Base-by-base conservation (phyloP, 1,140 invertebrate species). In the Drosophila carrolli region DNA sequence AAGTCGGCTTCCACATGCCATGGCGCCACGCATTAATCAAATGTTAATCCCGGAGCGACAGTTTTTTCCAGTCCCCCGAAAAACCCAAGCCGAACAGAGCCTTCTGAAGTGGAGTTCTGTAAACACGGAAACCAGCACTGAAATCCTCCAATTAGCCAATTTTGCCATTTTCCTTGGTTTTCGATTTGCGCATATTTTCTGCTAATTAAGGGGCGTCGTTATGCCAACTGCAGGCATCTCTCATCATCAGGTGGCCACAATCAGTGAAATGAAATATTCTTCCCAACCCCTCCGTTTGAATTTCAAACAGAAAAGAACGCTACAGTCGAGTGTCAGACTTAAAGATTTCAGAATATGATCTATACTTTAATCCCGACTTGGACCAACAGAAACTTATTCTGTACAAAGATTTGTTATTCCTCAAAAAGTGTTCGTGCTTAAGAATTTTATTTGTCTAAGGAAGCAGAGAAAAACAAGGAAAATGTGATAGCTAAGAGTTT, bases 131-230 rank as follows among this genome's bases (percentile, higher is more conserved):
- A 14, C 1, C 5, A 10, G 9, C 14, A n/a, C 41, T 19, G 23
- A 8, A 66, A 50, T 19, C 10, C 35, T 65, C 55, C 60, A 63
- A 63, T 63, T 63, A 60, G 60, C 27, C 38, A 35, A 43, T 60
- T 43, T 11, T 29, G 13, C 8, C 55, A 60, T 40, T 63, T 62
- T 62, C 7, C 54, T 62, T 13, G 55, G 60, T 14, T 60, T 60
- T 60, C 16, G 55, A 35, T 63, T 59, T 41, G 27, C 55, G 55
- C 60, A 51, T 35, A 70, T 70, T 74, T 81, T 47, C 68, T 85
- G 60, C 48, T 88, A 88, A 88, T 86, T 88, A 79, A 71, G 59
- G 61, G 44, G 37, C 41, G 56, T 83, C 44, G 55, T 51, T 62
- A 67, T 71, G 66, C 27, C 82, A 88, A 86, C 71, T 44, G 41